These are phyloP conservation scores for Epiblema foenella DNA, from an alignment of 2,888 invertebrate genomes.

Conservation along the genomic window DNA sequence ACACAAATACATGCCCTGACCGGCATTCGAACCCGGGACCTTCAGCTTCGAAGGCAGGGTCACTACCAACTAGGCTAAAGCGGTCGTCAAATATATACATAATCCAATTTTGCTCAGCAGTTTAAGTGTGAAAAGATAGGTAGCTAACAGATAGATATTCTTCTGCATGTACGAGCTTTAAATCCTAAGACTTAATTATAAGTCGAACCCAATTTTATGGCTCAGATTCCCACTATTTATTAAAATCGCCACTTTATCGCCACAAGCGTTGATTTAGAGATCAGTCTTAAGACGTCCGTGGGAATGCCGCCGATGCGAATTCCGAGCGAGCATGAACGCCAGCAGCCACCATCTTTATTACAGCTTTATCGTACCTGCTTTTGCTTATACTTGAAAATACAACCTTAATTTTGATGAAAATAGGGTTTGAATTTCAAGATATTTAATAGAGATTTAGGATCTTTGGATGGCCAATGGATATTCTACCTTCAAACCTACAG, in stretches of 20 bases:
- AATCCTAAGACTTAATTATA: conserved; percentile 2
- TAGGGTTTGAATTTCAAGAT: background rate
- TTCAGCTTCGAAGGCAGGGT: too few relatives aligned
- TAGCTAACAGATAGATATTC: too few relatives aligned
- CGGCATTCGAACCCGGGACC: too few relatives aligned
- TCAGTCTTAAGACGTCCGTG: conserved; percentile 9
- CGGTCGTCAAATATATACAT: too few relatives aligned
- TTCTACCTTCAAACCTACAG: background rate
- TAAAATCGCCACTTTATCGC: conserved; percentile 16
- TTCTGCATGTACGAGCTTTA: background rate
- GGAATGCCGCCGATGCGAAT: conserved; percentile 26
- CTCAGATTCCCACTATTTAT: conserved; percentile 8
- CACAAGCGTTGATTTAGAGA: conserved; percentile 23
- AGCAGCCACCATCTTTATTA: background rate
- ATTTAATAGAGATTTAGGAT: background rate
- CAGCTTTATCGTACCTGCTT: background rate
- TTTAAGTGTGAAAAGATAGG: too few relatives aligned
- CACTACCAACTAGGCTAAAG: too few relatives aligned
- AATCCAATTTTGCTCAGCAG: too few relatives aligned
- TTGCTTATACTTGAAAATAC: background rate
- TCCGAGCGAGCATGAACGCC: conserved; percentile 10
- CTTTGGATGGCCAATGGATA: background rate
- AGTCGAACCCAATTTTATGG: conserved; percentile 19
- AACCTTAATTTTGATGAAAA: background rate
- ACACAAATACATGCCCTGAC: too few relatives aligned